Conservation (phyloP, 2,113 vertebrate genomes). For the Otis tarda region DNA sequence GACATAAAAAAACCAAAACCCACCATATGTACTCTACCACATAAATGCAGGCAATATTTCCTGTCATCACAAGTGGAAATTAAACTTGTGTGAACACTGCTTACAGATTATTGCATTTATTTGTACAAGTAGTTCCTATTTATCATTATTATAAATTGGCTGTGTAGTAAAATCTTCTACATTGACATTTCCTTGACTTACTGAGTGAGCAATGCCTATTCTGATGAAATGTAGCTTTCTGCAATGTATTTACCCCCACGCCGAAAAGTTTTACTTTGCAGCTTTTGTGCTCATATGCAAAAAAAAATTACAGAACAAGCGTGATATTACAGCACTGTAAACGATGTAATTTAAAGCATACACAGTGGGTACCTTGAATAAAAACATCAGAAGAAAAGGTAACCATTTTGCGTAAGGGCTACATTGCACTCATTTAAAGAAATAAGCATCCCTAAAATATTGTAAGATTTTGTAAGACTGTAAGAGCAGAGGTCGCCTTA, state of each 20-base stretch:
- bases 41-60: background rate
- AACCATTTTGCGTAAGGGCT: background rate
- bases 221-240: background rate
- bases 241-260: background rate
- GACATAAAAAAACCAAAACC: background rate
- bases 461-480: background rate
- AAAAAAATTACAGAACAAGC: background rate
- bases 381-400: background rate
- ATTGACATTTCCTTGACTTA: background rate
- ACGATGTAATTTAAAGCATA: background rate
- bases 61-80: background rate
- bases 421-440: background rate
- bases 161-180: background rate
- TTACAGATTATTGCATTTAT: background rate
- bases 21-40: background rate
- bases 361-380: background rate
- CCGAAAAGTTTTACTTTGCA: background rate
- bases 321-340: background rate
- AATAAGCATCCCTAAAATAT: background rate
- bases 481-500: background rate
- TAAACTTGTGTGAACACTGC: background rate
- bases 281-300: background rate
- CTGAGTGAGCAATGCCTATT: background rate
- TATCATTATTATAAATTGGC: background rate
- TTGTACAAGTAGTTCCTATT: background rate